Percentiles rank a stretch among this genome's conserved stretches.
Conservation (phyloP, 1,140 invertebrate species). For the Laupala kohalensis region DNA sequence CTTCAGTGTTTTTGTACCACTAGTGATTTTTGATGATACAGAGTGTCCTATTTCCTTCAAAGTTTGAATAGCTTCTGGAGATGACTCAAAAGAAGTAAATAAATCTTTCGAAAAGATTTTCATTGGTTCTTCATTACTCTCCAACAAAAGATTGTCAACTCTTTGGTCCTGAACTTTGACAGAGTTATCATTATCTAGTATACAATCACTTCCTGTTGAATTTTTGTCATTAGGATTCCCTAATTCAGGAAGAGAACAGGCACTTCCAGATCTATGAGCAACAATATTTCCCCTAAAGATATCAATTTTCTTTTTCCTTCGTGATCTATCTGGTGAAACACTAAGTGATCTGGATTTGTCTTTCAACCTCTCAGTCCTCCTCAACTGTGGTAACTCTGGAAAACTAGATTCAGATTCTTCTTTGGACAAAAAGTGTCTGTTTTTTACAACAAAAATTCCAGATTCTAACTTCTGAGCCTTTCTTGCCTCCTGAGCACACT, state of each 20-base stretch:
- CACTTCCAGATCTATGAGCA: neutral
- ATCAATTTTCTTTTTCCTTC: slow-evolving; percentile 1
- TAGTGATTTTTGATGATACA: slow-evolving; percentile 2
- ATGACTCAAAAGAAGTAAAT: neutral
- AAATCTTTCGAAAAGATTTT: neutral
- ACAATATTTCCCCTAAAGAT: neutral
- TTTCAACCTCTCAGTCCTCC: neutral
- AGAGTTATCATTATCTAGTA: neutral
- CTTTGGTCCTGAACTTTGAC: neutral
- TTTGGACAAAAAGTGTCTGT: neutral
- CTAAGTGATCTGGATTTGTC: slow-evolving; percentile 8
- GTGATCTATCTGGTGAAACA: slow-evolving; percentile 2
- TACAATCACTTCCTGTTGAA: neutral
- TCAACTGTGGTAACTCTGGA: neutral
- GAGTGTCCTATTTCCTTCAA: slow-evolving; percentile 4
- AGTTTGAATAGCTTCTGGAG: slow-evolving; percentile 7
- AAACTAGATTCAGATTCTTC: neutral
- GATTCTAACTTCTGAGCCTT: slow-evolving; percentile 2
- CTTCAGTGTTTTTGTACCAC: slow-evolving; percentile 7
- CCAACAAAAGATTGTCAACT: neutral
- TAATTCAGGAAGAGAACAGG: slow-evolving; percentile 3
- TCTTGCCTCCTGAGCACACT: neutral
- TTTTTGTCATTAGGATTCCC: neutral
- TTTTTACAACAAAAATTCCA: slow-evolving; percentile 10
- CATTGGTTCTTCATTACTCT: neutral